A percentile compares a stretch with the other conserved stretches of the same genome.
Evolutionary conservation across 2,888 invertebrate species (phyloP).

Genomic region (Congeria kusceri): DNA sequence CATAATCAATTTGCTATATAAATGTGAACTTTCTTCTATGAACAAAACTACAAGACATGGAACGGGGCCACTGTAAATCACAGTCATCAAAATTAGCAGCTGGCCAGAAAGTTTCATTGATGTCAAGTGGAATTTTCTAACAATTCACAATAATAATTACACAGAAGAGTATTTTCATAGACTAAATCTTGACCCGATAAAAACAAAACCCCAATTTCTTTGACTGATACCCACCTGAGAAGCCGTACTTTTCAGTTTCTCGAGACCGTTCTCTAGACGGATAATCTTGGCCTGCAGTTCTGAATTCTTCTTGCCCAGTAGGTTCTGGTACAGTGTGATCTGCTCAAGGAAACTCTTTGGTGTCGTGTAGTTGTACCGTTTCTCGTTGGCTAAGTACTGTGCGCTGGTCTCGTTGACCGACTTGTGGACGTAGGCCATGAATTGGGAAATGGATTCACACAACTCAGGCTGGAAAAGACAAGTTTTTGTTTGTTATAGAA

Average conservation of each 20-base stretch:
- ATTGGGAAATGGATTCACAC: conserved; percentile 94
- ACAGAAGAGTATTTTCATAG: no score
- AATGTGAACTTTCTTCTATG: no score
- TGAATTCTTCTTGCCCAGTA: conserved; percentile 93
- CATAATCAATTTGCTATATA: no score
- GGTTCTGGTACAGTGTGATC: conserved; percentile 95
- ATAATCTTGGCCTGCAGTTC: conserved; percentile 94
- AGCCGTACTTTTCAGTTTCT: conserved; percentile 95
- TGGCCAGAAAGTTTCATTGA: no score
- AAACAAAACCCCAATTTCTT: no score
- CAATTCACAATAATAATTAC: no score
- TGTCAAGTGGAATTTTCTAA: no score
- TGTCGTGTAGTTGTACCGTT: conserved; percentile 98
- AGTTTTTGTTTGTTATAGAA: no score
- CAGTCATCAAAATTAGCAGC: no score
- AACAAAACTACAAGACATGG: no score
- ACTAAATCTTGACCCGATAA: no score
- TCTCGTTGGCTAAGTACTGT: conserved; percentile 94
- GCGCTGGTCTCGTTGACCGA: conserved; percentile 96
- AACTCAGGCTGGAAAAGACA: conserved; percentile 88
- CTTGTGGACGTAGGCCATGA: conserved; percentile 97
- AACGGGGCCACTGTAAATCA: no score
- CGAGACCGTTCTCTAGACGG: conserved; percentile 96
- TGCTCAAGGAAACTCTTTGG: conserved; percentile 98
- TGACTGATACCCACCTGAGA: conserved; percentile 90